Evolutionary conservation across 2,888 invertebrate genomes (phyloP).

Genomic region (Noctua fimbriata): DNA sequence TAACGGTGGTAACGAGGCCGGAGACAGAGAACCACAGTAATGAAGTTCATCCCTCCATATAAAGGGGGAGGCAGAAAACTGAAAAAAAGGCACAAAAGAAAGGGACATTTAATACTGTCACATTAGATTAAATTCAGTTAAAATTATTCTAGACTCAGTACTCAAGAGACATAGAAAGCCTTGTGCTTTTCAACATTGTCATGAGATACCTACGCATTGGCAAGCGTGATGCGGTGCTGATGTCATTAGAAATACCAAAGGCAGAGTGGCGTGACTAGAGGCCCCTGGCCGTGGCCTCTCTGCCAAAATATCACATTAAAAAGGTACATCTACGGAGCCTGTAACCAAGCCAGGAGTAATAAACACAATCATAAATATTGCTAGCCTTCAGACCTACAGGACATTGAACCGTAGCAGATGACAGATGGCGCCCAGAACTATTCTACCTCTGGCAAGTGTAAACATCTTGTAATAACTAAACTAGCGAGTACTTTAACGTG

Average conservation of each 20-base stretch:
- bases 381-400: slow-evolving; percentile 64
- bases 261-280: neutral
- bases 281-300: neutral
- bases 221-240: neutral
- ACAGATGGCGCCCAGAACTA: slow-evolving; percentile 76
- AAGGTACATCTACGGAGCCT: neutral
- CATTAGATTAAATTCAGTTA: neutral
- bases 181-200: neutral
- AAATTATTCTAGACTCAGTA: neutral
- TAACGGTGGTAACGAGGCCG: neutral
- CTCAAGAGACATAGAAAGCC: neutral
- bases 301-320: neutral
- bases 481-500: slow-evolving; percentile 28
- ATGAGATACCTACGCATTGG: neutral
- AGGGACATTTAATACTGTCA: neutral
- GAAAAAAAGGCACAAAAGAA: neutral
- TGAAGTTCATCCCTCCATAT: neutral
- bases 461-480: slow-evolving; percentile 56
- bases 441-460: slow-evolving; percentile 60
- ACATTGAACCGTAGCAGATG: slow-evolving; percentile 73
- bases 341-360: slow-evolving; percentile 35
- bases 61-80: neutral
- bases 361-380: slow-evolving; percentile 51
- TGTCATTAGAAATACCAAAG: neutral
- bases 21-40: neutral